Evolutionary conservation across 2,888 invertebrate species (phyloP).

Genomic region (Peribatodes rhomboidaria): DNA sequence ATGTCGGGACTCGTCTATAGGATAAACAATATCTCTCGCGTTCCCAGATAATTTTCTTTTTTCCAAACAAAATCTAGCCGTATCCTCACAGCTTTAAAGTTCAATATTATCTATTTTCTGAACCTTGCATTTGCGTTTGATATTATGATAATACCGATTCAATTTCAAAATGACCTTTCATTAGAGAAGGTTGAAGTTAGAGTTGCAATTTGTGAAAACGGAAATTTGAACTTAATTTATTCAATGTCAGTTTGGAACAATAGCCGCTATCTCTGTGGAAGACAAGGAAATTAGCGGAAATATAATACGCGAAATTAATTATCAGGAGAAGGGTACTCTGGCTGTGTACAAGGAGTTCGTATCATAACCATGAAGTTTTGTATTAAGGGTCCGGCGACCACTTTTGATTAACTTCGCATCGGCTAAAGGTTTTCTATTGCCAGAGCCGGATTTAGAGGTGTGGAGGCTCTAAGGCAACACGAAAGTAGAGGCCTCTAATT

Average conservation of each 20-base stretch:
- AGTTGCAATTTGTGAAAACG: slow-evolving; percentile 1
- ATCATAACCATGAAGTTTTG: too few species aligned
- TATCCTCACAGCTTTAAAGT: neutral
- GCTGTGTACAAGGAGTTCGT: too few species aligned
- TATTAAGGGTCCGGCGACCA: too few species aligned
- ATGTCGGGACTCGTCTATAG: neutral
- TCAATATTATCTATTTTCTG: neutral
- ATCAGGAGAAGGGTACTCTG: too few species aligned
- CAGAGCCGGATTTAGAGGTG: too few species aligned
- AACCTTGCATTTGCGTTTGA: slow-evolving; percentile 1
- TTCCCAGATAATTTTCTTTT: neutral
- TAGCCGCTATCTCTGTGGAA: neutral
- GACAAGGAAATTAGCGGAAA: neutral
- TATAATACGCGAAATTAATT: neutral
- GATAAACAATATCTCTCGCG: neutral
- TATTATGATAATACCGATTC: slow-evolving; percentile 10
- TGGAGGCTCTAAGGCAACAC: too few species aligned
- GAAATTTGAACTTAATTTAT: neutral
- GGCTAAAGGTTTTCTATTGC: too few species aligned
- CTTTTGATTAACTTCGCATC: too few species aligned
- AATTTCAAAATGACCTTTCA: slow-evolving; percentile 14
- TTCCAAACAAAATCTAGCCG: neutral
- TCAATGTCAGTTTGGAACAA: neutral
- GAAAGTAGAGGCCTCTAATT: too few species aligned
- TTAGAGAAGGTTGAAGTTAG: slow-evolving; percentile 10